phyloP scores from a whole-genome alignment of 2,113 vertebrate genomes.

The Cardinalis cardinalis region DNA sequence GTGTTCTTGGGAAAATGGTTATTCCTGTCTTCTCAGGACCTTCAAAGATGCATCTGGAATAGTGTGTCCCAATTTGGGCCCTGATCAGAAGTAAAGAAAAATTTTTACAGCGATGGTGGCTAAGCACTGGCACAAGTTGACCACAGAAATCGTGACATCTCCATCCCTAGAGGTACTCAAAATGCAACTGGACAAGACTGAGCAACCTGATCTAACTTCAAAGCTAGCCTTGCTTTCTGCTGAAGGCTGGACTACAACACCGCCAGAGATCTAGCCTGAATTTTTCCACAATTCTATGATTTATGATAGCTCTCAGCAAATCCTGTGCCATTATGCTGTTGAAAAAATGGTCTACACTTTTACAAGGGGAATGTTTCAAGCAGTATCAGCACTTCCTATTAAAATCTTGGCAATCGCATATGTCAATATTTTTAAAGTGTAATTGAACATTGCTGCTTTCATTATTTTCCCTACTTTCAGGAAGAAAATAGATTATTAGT shows the following conservation, averaged over 20 bases:
- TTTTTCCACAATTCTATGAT: slow-evolving; percentile 32
- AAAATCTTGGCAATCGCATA: neutral
- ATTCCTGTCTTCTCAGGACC: neutral
- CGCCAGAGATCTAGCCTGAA: neutral
- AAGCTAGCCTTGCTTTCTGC: neutral
- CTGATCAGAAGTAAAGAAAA: neutral
- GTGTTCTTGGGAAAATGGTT: neutral
- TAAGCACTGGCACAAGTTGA: neutral
- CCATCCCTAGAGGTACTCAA: neutral
- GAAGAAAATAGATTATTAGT: slow-evolving; percentile 21
- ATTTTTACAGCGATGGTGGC: neutral
- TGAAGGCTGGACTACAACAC: neutral
- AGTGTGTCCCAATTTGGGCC: neutral
- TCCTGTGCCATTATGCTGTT: neutral
- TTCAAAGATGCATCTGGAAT: neutral
- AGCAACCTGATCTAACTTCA: slow-evolving; percentile 19
- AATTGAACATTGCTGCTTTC: neutral
- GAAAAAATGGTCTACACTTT: slow-evolving; percentile 20
- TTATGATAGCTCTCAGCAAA: slow-evolving; percentile 34
- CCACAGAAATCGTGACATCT: neutral
- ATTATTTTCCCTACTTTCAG: neutral
- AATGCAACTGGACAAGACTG: neutral
- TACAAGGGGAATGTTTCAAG: slow-evolving; percentile 1
- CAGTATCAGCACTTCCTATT: neutral
- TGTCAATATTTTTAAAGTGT: neutral